A percentile compares a stretch with the other conserved stretches of the same genome.
Conservation (phyloP, 1,140 invertebrate genomes). For the Pogonus chalceus region DNA sequence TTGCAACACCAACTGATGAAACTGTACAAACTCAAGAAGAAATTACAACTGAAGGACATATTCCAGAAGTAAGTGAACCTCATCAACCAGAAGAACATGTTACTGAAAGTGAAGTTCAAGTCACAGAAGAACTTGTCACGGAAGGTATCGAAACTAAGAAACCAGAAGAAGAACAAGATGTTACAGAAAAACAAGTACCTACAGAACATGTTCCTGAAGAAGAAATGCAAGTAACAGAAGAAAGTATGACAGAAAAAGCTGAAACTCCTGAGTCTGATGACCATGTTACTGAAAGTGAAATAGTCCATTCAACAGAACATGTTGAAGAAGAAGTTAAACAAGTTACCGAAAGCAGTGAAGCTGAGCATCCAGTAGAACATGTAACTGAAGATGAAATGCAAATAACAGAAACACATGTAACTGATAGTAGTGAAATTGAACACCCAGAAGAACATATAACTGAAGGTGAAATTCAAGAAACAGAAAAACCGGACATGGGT, state of each 20-base stretch:
- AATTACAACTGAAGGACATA: slow-evolving; percentile 8
- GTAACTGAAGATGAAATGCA: slow-evolving; percentile 13
- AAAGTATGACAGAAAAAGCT: not conserved
- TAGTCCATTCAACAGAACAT: slow-evolving; percentile 9
- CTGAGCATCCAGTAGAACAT: slow-evolving; percentile 15
- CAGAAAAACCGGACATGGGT: not conserved
- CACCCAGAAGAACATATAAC: slow-evolving; percentile 11
- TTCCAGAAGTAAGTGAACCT: slow-evolving; percentile 4
- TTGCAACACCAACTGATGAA: not conserved
- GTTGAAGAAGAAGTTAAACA: slow-evolving; percentile 15
- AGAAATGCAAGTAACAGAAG: not conserved
- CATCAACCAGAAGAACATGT: not conserved
- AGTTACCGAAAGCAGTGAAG: no score
- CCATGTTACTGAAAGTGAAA: slow-evolving; percentile 12
- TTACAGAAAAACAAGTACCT: no score
- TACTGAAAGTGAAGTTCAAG: not conserved
- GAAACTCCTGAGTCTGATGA: slow-evolving; percentile 1
- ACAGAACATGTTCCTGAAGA: not conserved
- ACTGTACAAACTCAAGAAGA: slow-evolving; percentile 2
- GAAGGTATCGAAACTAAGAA: slow-evolving; percentile 2
- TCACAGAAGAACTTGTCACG: slow-evolving; percentile 1
- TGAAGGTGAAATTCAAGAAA: slow-evolving; percentile 10
- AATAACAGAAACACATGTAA: slow-evolving; percentile 15
- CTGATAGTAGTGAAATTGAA: slow-evolving; percentile 12
- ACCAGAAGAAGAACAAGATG: not conserved